Evolutionary conservation across 2,113 vertebrate species (phyloP).

Genomic region (Trematomus loennbergii): DNA sequence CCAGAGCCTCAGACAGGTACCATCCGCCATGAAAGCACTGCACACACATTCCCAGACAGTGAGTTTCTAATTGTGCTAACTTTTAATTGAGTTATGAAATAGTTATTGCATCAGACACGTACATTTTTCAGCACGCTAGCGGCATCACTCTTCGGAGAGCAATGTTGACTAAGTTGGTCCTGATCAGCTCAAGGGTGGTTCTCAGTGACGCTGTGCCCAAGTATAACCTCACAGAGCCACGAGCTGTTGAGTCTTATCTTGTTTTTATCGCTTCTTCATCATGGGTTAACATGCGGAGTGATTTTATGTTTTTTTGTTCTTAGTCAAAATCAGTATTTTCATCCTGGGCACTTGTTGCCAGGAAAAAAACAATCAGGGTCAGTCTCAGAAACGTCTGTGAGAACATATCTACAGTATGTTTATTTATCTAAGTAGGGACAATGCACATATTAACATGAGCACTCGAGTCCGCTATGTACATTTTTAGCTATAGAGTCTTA

Average conservation of each 20-base stretch:
- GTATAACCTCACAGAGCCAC: neutral
- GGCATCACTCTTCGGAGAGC: neutral
- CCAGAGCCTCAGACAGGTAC: constrained; percentile 75
- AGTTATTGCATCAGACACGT: neutral
- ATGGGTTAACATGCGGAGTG: neutral
- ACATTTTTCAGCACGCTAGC: neutral
- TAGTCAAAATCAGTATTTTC: neutral
- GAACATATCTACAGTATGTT: neutral
- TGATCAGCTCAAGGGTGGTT: neutral
- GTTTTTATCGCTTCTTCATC: neutral
- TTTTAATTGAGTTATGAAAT: neutral
- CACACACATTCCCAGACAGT: constrained; percentile 86
- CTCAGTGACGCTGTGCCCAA: neutral
- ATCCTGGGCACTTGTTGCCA: neutral
- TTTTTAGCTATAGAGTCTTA: too few relatives aligned
- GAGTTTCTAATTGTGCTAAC: constrained; percentile 64
- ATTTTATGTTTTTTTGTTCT: neutral
- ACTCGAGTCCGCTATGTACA: too few relatives aligned
- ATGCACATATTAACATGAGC: too few relatives aligned
- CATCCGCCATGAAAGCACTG: constrained; percentile 74
- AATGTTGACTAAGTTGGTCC: neutral
- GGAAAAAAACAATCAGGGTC: neutral
- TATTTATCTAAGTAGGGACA: too few relatives aligned
- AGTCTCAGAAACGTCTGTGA: neutral
- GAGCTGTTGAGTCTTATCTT: neutral